phyloP scores from a whole-genome alignment of 2,113 vertebrate genomes.

The Alaudala cheleensis region DNA sequence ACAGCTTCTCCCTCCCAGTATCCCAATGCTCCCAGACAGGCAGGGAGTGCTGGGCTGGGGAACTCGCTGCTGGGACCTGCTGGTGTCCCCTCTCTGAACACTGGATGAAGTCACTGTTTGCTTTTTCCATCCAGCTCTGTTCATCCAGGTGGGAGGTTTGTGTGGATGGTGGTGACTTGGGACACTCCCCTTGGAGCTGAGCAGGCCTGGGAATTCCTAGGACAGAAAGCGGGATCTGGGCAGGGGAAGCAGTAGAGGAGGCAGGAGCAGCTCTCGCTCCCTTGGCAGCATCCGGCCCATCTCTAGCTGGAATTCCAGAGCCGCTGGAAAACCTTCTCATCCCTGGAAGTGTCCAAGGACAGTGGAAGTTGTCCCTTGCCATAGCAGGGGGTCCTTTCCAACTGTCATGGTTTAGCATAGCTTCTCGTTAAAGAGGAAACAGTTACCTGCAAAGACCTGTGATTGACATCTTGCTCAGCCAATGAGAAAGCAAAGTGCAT shows the following conservation, averaged over 20 bases:
- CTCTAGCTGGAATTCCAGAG: neutral
- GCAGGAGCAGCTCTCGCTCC: neutral
- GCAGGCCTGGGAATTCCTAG: neutral
- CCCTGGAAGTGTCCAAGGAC: neutral
- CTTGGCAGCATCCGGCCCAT: neutral
- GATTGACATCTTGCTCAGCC: too few relatives aligned
- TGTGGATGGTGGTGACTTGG: neutral
- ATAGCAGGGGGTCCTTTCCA: neutral
- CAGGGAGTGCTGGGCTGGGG: neutral
- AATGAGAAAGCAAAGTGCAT: too few relatives aligned
- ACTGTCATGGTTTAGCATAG: too few relatives aligned
- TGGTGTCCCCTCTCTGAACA: neutral
- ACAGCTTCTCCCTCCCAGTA: neutral
- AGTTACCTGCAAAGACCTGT: too few relatives aligned
- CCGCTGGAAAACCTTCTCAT: neutral
- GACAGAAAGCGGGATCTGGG: neutral
- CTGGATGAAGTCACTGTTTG: fast-evolving
- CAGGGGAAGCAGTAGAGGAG: neutral
- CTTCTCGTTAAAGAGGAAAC: too few relatives aligned
- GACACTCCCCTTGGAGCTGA: neutral
- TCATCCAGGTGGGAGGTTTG: too few relatives aligned
- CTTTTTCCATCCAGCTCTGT: neutral
- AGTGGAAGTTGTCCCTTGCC: neutral
- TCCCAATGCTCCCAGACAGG: neutral
- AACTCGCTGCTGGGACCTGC: neutral